phyloP scores from a whole-genome alignment of 1,140 invertebrate species.

The Hypothenemus hampei region DNA sequence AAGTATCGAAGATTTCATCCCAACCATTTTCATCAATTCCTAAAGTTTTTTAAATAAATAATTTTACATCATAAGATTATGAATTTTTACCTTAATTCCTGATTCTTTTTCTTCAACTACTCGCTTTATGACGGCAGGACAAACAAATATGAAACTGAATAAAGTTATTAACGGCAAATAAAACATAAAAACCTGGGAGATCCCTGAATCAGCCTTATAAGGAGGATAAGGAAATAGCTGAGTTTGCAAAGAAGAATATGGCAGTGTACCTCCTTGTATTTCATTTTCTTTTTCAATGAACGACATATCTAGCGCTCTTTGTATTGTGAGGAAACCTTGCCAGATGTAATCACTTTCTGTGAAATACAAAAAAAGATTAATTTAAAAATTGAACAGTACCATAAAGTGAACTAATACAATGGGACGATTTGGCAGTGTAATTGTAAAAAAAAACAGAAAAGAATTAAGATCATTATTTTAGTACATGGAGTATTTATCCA shows the following conservation, averaged over 20 bases:
- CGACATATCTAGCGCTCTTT: slow-evolving; percentile 36
- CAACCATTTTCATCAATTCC: slow-evolving; percentile 71
- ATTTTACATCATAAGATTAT: neutral
- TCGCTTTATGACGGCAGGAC: slow-evolving; percentile 39
- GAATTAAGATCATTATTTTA: no score
- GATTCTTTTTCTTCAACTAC: slow-evolving; percentile 44
- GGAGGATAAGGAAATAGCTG: slow-evolving; percentile 41
- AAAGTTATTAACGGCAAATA: slow-evolving; percentile 39
- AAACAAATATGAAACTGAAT: slow-evolving; percentile 42
- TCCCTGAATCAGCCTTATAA: slow-evolving; percentile 34
- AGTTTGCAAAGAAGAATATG: slow-evolving; percentile 25
- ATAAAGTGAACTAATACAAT: neutral
- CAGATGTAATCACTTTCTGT: slow-evolving; percentile 31
- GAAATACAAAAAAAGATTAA: slow-evolving; percentile 1
- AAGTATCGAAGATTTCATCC: slow-evolving; percentile 57
- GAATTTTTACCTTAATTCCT: slow-evolving; percentile 41
- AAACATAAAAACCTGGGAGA: slow-evolving; percentile 32
- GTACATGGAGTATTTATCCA: no score
- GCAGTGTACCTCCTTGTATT: neutral
- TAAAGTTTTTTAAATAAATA: slow-evolving; percentile 37
- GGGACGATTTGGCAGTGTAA: neutral
- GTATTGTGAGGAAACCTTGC: slow-evolving; percentile 37
- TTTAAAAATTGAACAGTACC: neutral
- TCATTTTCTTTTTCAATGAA: slow-evolving; percentile 33
- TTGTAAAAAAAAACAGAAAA: no score